phyloP scores from a whole-genome alignment of 2,797 vertebrate genomes.

The Cottoperca gobio region DNA sequence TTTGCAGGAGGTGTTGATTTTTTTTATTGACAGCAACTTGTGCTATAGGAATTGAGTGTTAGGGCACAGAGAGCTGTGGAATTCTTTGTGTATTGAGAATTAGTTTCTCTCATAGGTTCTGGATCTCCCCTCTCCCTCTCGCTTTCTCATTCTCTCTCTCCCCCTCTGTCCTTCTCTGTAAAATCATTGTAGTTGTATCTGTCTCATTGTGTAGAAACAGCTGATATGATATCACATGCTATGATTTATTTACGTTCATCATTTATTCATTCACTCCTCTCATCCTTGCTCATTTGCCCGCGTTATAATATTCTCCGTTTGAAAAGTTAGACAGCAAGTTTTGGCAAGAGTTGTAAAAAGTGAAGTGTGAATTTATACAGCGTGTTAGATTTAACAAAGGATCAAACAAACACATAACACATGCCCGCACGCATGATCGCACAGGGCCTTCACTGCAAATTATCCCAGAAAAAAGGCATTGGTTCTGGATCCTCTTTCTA shows the following conservation, averaged over 20 bases:
- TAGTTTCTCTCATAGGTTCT: background rate
- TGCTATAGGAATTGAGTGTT: background rate
- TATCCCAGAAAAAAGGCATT: slow-evolving; percentile 33
- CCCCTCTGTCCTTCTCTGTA: slow-evolving; percentile 29
- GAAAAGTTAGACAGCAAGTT: slow-evolving; percentile 66
- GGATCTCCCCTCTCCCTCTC: background rate
- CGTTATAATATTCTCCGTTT: slow-evolving; percentile 53
- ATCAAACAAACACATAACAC: slow-evolving; percentile 65
- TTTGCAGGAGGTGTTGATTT: slow-evolving; percentile 9
- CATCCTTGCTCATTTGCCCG: slow-evolving; percentile 68
- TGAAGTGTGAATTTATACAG: slow-evolving; percentile 47
- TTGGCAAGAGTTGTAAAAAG: slow-evolving; percentile 56
- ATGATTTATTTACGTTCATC: slow-evolving; percentile 80
- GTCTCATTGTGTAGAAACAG: slow-evolving; percentile 70
- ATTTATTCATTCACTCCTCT: slow-evolving; percentile 74
- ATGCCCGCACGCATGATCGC: slow-evolving; percentile 34
- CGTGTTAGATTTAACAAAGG: slow-evolving; percentile 61
- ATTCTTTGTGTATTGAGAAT: background rate
- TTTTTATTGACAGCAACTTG: slow-evolving; percentile 16
- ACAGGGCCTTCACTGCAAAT: slow-evolving; percentile 46
- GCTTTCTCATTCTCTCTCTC: background rate
- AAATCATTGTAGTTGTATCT: slow-evolving; percentile 56
- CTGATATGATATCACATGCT: slow-evolving; percentile 67
- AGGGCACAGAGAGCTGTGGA: background rate
- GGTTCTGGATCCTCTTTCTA: slow-evolving; percentile 42